Conservation (phyloP, 2,888 invertebrate genomes). For the Anaspis maculata region DNA sequence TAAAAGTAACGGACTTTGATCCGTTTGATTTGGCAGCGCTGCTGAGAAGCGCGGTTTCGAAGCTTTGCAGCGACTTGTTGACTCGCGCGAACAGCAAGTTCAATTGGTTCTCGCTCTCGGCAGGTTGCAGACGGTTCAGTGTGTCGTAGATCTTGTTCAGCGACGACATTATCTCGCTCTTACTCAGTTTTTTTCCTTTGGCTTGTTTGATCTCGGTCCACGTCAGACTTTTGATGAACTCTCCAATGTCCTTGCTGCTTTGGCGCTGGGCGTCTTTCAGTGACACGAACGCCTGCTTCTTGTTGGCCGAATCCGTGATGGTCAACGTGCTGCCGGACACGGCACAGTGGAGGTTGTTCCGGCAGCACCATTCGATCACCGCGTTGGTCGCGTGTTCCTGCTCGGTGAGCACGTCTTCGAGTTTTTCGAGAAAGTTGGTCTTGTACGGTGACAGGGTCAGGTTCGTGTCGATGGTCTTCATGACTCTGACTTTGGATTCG, state of each 20-base stretch:
- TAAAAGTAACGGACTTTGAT: slow-evolving; percentile 36
- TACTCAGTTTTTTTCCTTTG: slow-evolving; percentile 24
- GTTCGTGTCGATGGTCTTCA: slow-evolving; percentile 36
- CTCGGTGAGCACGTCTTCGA: slow-evolving; percentile 42
- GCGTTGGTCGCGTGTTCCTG: slow-evolving; percentile 18
- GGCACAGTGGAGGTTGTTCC: slow-evolving; percentile 25
- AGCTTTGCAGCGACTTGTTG: slow-evolving; percentile 36
- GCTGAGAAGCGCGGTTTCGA: slow-evolving; percentile 34
- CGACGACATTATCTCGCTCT: slow-evolving; percentile 27
- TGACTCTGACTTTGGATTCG: slow-evolving; percentile 40
- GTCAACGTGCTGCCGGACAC: slow-evolving; percentile 19
- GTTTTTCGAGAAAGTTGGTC: slow-evolving; percentile 46
- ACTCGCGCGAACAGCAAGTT: slow-evolving; percentile 36
- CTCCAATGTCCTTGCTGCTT: slow-evolving; percentile 23
- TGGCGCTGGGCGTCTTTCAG: slow-evolving; percentile 18
- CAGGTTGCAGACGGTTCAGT: slow-evolving; percentile 30
- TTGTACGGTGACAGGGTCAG: slow-evolving; percentile 42
- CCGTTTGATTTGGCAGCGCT: slow-evolving; percentile 23
- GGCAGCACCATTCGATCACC: slow-evolving; percentile 26
- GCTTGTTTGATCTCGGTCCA: slow-evolving; percentile 26
- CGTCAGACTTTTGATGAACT: slow-evolving; percentile 27
- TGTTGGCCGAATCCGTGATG: slow-evolving; percentile 25
- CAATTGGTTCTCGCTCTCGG: slow-evolving; percentile 35
- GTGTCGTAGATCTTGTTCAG: slow-evolving; percentile 37
- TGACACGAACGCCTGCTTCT: slow-evolving; percentile 22